Conservation (phyloP, 2,113 vertebrate species). For the Hippocampus abdominalis region DNA sequence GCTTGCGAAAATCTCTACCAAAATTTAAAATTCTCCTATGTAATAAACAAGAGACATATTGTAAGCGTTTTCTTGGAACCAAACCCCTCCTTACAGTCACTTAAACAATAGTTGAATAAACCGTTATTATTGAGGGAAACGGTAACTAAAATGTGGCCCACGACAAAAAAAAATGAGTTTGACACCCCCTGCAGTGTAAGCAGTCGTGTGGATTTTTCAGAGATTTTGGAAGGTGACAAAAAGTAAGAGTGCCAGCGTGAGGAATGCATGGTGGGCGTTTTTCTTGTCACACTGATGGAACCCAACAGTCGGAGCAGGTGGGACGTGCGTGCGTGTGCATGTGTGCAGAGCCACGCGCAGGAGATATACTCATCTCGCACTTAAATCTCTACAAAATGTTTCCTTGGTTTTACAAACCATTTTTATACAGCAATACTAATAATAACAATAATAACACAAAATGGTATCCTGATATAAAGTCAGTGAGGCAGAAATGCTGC, state of each 20-base stretch:
- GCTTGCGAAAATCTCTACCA: too few relatives aligned
- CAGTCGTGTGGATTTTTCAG: neutral
- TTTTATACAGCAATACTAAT: neutral
- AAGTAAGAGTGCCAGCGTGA: slow-evolving; percentile 21
- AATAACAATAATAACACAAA: too few relatives aligned
- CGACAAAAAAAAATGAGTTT: too few relatives aligned
- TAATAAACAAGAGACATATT: too few relatives aligned
- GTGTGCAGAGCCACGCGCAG: neutral
- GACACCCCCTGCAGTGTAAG: neutral
- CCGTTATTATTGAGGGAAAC: too few relatives aligned
- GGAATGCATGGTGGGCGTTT: slow-evolving; percentile 35
- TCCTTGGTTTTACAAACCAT: slow-evolving; percentile 15
- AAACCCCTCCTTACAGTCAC: too few relatives aligned
- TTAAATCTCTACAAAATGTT: slow-evolving; percentile 25
- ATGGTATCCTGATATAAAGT: too few relatives aligned
- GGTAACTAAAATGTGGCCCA: too few relatives aligned
- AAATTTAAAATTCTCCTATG: too few relatives aligned
- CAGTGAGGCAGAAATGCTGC: too few relatives aligned
- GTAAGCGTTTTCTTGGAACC: too few relatives aligned
- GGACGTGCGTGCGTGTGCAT: neutral
- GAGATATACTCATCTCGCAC: neutral
- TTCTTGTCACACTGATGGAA: slow-evolving; percentile 43
- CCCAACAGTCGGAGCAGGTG: slow-evolving; percentile 29
- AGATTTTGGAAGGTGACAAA: neutral
- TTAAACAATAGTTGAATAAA: too few relatives aligned